Conservation (phyloP, 2,797 vertebrate genomes). For the Gallinago solitaria region DNA sequence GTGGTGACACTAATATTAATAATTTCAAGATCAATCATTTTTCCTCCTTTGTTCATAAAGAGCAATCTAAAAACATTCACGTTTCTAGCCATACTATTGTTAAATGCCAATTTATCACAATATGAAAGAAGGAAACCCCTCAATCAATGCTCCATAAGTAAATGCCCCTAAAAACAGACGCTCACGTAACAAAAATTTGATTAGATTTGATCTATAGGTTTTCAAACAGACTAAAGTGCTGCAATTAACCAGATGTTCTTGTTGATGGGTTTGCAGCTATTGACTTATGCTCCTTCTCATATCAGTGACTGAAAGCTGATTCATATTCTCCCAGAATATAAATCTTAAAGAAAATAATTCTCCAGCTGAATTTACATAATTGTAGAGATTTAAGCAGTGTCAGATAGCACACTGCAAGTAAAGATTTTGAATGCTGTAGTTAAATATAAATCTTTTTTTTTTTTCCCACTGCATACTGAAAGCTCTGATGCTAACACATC, state of each 20-base stretch:
- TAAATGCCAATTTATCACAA: not conserved
- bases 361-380: not conserved
- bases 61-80: not conserved
- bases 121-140: not conserved
- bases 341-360: not conserved
- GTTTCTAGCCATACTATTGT: not conserved
- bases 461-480: not conserved
- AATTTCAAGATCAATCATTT: not conserved
- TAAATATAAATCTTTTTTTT: not conserved
- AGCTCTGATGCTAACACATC: not conserved
- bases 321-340: not conserved
- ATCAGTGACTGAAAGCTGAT: not conserved
- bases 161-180: not conserved
- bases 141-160: not conserved
- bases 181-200: not conserved
- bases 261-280: not conserved
- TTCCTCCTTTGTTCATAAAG: not conserved
- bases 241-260: constrained; percentile 8
- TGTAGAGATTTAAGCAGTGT: not conserved
- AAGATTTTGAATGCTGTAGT: not conserved
- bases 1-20: not conserved
- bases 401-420: not conserved
- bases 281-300: not conserved
- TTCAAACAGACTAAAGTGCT: not conserved
- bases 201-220: not conserved